Evolutionary conservation across 2,888 invertebrate species (phyloP).

Genomic region (Minunthozetes semirufus): DNA sequence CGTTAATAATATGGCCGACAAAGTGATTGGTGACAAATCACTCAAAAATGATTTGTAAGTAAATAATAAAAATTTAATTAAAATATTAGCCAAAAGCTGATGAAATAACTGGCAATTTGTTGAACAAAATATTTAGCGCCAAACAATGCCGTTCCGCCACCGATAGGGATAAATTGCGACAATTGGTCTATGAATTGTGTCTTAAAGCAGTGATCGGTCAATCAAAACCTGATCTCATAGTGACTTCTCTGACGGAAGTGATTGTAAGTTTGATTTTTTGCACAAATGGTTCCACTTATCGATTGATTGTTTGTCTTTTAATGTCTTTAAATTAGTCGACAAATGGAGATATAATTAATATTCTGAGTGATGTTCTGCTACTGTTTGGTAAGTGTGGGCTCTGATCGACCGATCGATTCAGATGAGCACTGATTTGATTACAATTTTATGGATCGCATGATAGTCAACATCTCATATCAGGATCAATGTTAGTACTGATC

Average conservation of each 20-base stretch:
- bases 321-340: slow-evolving; percentile 54
- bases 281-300: not conserved
- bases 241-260: slow-evolving; percentile 46
- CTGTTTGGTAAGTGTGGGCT: slow-evolving; percentile 56
- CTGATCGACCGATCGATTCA: not conserved
- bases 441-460: not conserved
- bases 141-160: slow-evolving; percentile 28
- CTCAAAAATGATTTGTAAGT: not conserved
- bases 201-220: slow-evolving; percentile 67
- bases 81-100: not conserved
- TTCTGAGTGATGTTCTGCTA: slow-evolving; percentile 74
- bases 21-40: not conserved
- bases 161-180: slow-evolving; percentile 56
- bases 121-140: not conserved
- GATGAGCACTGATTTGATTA: not conserved
- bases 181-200: slow-evolving; percentile 70
- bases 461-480: slow-evolving; percentile 26
- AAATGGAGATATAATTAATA: slow-evolving; percentile 71
- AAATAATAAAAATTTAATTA: too few species aligned
- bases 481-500: slow-evolving; percentile 23
- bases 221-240: slow-evolving; percentile 69
- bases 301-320: slow-evolving; percentile 3
- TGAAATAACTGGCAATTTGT: too few species aligned
- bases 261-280: not conserved
- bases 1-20: slow-evolving; percentile 22